Evolutionary conservation across 2,888 invertebrate species (phyloP), one percentile per base, ranked within the genome.

Genomic region (Spisula subtruncata): DNA sequence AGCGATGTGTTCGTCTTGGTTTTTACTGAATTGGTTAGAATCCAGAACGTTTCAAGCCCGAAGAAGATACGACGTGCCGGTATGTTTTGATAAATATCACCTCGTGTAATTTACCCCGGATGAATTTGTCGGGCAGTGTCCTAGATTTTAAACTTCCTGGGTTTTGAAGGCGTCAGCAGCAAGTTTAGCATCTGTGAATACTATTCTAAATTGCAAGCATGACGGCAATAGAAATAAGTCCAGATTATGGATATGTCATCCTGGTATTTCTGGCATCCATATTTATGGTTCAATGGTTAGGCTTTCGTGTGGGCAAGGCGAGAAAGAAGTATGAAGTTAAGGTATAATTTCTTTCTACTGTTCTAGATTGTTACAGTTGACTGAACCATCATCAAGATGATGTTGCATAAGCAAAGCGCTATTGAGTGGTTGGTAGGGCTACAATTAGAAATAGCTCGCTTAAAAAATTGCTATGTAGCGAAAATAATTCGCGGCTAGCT

Each of bases 11-110:
- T 91, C 88, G 1, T 89, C 94, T 14, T 94, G 94, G 93, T 83
- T 95, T 56, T 85, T 95, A 48, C 83, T 94, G 6, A 94, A 94
- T 82, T 95, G 95, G 93, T 89, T 95, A 25, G 95, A 90, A 35
- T 85, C 93, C 71, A 92, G 94, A 81, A 94, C 94, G 0, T 91
- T 94, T 75, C 92, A 93, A 89, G 95, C 94, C 29, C 92, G 95
- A 41, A 91, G 93, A 83, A 92, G 89, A 71, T 95, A 94, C 86
- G 92, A 93, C 79, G 94, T 95, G 12, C 90, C 93, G 90, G 95
- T 95, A 86, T 88, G 41, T 51, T 41, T 25, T 2, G 20, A 8
- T 25, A 1, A 29, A 75, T 82, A 85, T 25, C 29, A 32, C 46
- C 87, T 75, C 87, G 87, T 81, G 56, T 56, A 87, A 54, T 56